phyloP scores from a whole-genome alignment of 2,797 vertebrate genomes.

The Pangasius krempfi region DNA sequence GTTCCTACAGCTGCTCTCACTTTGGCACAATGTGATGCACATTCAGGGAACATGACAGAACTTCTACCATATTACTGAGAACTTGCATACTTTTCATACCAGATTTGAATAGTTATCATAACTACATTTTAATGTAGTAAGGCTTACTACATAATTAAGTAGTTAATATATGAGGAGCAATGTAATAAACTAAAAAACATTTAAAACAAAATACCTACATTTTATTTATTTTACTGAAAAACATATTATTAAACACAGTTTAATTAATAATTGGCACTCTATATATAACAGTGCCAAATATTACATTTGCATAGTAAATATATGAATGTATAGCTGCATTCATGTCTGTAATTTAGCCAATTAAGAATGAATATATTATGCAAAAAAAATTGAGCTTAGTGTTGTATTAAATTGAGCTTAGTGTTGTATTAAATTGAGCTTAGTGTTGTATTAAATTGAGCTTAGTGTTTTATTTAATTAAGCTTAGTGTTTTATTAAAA shows the following conservation, averaged over 20 bases:
- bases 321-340: background rate
- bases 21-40: background rate
- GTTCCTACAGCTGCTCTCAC: conserved; percentile 1
- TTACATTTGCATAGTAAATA: background rate
- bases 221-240: too few species aligned
- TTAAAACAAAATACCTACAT: background rate
- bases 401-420: background rate
- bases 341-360: background rate
- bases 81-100: background rate
- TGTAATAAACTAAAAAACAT: background rate
- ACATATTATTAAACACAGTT: background rate
- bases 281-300: background rate
- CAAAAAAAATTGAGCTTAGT: background rate
- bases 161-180: background rate
- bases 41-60: background rate
- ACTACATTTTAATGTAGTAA: background rate
- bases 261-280: background rate
- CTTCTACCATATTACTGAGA: background rate
- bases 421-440: background rate
- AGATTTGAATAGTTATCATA: background rate
- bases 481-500: background rate
- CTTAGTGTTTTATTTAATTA: too few species aligned
- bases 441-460: background rate
- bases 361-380: background rate
- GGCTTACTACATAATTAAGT: background rate